Percentiles rank a stretch among this genome's conserved stretches.
These are phyloP conservation scores for Quiscalus mexicanus DNA, from an alignment of 2,113 vertebrate species.

Conservation along the genomic window DNA sequence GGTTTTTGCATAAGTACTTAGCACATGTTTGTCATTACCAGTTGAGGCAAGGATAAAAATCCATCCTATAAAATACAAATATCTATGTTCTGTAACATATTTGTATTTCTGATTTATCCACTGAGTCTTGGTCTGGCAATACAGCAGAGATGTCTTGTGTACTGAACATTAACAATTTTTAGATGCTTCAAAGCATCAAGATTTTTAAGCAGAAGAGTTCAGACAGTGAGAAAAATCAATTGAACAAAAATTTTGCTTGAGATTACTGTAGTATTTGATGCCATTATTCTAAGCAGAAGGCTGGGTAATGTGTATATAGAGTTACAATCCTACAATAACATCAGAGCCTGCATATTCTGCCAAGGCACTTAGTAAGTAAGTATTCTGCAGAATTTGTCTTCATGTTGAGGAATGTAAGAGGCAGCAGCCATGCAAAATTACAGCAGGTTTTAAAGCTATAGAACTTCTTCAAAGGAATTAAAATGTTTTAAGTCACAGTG, in stretches of 20 bases:
- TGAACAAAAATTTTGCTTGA: background rate
- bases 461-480: background rate
- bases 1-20: background rate
- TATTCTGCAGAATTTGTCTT: slow-evolving; percentile 19
- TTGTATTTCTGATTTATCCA: background rate
- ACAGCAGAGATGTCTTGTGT: background rate
- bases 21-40: background rate
- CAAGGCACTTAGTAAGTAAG: background rate
- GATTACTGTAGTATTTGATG: background rate
- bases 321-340: background rate
- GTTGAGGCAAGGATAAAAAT: background rate
- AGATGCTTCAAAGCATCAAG: background rate
- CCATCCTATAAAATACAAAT: background rate
- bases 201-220: background rate
- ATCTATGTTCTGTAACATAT: background rate
- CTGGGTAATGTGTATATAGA: background rate
- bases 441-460: background rate
- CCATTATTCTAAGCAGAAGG: background rate
- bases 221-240: slow-evolving; percentile 6
- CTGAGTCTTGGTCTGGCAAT: background rate
- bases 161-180: background rate
- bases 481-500: background rate
- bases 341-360: background rate
- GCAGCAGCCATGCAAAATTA: background rate
- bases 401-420: background rate